Conservation (phyloP, 1,140 invertebrate genomes). For the Trichogramma pretiosum region DNA sequence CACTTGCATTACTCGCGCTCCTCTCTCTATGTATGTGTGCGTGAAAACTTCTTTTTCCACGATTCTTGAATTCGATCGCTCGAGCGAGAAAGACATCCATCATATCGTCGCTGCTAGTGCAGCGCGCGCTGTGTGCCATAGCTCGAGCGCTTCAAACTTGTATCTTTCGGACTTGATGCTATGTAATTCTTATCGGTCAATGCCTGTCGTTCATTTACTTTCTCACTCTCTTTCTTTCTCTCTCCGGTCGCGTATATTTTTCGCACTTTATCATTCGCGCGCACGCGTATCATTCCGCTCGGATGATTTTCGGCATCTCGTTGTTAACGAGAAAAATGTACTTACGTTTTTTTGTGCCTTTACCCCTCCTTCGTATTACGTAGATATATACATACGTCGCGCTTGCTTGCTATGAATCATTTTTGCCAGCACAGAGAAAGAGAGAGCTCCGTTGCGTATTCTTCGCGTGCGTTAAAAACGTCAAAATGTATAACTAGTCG, state of each 20-base stretch:
- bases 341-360: too few relatives aligned
- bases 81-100: slow-evolving; percentile 4
- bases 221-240: slow-evolving; percentile 15
- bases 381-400: too few relatives aligned
- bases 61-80: not conserved
- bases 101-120: slow-evolving; percentile 6
- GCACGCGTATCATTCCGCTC: too few relatives aligned
- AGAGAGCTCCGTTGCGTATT: too few relatives aligned
- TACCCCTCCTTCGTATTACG: too few relatives aligned
- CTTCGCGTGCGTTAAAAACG: too few relatives aligned
- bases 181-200: slow-evolving; percentile 11
- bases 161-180: too few relatives aligned
- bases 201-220: slow-evolving; percentile 10
- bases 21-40: not conserved
- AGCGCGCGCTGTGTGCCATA: not conserved
- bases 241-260: not conserved
- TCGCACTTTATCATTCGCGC: not conserved
- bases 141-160: not conserved
- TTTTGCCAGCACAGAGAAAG: too few relatives aligned
- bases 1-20: not conserved
- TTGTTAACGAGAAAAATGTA: too few relatives aligned
- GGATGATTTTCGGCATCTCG: too few relatives aligned
- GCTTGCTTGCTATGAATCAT: too few relatives aligned
- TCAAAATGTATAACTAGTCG: too few relatives aligned
- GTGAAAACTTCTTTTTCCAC: not conserved